Conservation (phyloP, 2,797 vertebrate species). For the Cossypha niveicapilla region DNA sequence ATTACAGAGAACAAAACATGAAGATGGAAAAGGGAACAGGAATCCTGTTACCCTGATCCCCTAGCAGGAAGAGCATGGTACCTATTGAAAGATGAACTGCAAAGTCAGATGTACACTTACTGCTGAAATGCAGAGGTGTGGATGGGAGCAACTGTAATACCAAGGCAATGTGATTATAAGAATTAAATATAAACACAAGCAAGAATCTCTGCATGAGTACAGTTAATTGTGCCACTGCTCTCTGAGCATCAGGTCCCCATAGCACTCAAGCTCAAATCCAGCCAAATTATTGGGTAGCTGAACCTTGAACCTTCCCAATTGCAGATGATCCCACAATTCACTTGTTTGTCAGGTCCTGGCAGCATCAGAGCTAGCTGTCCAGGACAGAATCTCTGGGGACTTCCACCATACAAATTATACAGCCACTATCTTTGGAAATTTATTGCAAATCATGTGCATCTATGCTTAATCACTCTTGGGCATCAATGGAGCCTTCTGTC, state of each 20-base stretch:
- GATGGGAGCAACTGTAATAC: neutral
- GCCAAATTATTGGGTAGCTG: neutral
- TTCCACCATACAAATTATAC: neutral
- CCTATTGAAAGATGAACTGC: neutral
- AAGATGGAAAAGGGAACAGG: neutral
- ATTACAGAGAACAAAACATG: neutral
- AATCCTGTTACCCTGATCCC: neutral
- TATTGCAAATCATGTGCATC: neutral
- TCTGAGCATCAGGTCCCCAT: fast-evolving
- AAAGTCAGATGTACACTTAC: neutral
- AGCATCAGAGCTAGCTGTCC: neutral
- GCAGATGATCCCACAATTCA: neutral
- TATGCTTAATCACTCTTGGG: neutral
- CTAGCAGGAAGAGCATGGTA: neutral
- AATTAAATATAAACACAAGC: neutral
- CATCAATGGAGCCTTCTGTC: neutral
- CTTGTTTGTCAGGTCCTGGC: neutral
- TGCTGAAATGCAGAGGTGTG: neutral
- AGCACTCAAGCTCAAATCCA: neutral
- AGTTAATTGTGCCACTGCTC: neutral
- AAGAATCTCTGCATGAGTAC: neutral
- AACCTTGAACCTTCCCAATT: neutral
- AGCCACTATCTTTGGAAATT: neutral
- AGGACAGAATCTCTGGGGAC: neutral
- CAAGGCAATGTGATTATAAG: fast-evolving